phyloP scores from a whole-genome alignment of 2,113 vertebrate genomes.

The Cichladusa arquata region DNA sequence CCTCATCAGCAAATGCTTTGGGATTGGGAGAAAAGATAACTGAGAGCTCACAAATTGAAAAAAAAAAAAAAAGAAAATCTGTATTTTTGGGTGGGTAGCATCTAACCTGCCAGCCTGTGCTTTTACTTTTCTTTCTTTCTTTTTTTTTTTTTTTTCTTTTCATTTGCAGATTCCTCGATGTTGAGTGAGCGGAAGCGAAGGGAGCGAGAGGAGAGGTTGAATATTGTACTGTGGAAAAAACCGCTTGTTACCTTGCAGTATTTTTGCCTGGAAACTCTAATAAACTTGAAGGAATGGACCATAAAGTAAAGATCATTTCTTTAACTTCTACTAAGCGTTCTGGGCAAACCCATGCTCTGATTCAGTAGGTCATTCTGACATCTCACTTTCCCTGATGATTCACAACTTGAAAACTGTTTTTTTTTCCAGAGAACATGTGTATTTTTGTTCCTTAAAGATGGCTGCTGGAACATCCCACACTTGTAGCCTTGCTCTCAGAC shows the following conservation, averaged over 20 bases:
- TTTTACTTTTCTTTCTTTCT: not conserved
- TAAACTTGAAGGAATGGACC: constrained; percentile 92
- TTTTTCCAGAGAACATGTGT: not conserved
- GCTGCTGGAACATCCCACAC: not conserved
- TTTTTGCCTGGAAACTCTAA: constrained; percentile 89
- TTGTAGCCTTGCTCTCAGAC: not conserved
- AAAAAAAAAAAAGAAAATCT: not conserved
- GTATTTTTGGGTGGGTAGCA: not conserved
- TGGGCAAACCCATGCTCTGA: constrained; percentile 58
- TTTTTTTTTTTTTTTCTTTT: not conserved
- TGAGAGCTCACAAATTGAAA: not conserved
- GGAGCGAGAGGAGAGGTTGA: constrained; percentile 88
- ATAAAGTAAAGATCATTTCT: constrained; percentile 85
- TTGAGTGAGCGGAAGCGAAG: constrained; percentile 81
- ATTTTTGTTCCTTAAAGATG: not conserved
- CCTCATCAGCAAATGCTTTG: not conserved
- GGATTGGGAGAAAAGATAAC: not conserved
- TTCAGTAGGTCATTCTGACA: constrained; percentile 55
- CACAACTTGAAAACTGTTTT: not conserved
- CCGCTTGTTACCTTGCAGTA: constrained; percentile 91
- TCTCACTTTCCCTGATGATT: constrained; percentile 13
- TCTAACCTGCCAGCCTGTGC: not conserved
- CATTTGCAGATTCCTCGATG: constrained; percentile 77
- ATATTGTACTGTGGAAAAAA: constrained; percentile 90
- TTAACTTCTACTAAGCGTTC: constrained; percentile 36